Base-by-base conservation (phyloP, 2,113 vertebrate species). In the Peromyscus maniculatus region DNA sequence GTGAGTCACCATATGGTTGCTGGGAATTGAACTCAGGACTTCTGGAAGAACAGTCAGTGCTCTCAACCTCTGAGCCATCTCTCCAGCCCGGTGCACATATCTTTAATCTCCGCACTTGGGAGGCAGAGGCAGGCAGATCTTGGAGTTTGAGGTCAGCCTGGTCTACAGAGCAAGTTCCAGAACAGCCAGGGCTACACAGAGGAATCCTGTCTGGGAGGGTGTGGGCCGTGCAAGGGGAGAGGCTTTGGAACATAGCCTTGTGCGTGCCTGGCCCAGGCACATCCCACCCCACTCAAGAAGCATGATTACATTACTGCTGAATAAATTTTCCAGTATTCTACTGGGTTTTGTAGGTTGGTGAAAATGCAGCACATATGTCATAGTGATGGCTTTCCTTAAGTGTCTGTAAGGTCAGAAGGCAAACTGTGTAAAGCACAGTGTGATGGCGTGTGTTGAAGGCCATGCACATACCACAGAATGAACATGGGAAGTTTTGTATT, bases 371-470 rank as follows among this genome's bases (percentile, higher is more conserved):
- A 46, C 28, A 2, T 31, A 26, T 75, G 26, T 89, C 19, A 64
- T 5, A 31, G 39, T 90, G 93, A 62, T 64, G 46, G n/a, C 26
- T 80, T 75, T 90, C 93, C 28, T 77, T 33, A 94, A n/a, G 86
- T 19, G 4, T 49, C 13, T 67, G 86, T 77, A 75, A 69, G 28
- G 75, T 71, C 46, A 67, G 59, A 64, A 90, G 62, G 28, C 22
- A 77, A 79, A 28, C 24, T 31, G 13, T 55, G 4, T 82, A 5
- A 43, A 62, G 19, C 39, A 31, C 19, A 15, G 9, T 21, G 4
- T 36, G 43, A 5, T 19, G 80, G 2, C n/a, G 1, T 46, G 84
- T 59, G 36, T 69, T 74, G 21, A 24, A 3, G 43, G 17, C 82
- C 3, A 1, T 7, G 33, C 2, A 75, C 36, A 2, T 21, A 31